Conservation (phyloP, 2,113 vertebrate genomes). For the Sigmodon hispidus region DNA sequence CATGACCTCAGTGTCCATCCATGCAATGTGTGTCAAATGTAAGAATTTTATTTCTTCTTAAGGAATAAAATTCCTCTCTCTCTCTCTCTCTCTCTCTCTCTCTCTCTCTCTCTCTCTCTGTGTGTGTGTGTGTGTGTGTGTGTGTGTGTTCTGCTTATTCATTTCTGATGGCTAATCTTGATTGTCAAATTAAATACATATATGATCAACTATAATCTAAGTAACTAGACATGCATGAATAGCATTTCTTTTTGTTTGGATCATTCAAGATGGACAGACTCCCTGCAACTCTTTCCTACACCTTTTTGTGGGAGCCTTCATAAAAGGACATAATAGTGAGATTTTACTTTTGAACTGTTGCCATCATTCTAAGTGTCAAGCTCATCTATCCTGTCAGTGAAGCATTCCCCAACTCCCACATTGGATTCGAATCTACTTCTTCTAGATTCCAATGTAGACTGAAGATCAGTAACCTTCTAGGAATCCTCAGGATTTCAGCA, state of each 20-base stretch:
- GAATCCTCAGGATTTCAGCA: not conserved
- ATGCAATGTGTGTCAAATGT: not conserved
- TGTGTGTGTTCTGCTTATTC: not conserved
- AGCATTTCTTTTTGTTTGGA: not conserved
- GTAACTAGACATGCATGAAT: not conserved
- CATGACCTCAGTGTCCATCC: not conserved
- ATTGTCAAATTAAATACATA: not conserved
- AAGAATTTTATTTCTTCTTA: not conserved
- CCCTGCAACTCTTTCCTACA: not conserved
- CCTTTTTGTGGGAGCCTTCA: not conserved
- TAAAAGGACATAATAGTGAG: not conserved
- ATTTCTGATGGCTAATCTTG: not conserved
- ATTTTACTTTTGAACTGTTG: not conserved
- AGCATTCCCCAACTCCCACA: too few relatives aligned
- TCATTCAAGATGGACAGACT: not conserved
- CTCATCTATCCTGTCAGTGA: not conserved
- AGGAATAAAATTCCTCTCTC: not conserved
- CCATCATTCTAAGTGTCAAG: not conserved
- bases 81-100: too few relatives aligned
- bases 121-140: not conserved
- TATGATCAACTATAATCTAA: not conserved
- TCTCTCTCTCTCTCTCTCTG: too few relatives aligned
- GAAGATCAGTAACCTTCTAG: not conserved
- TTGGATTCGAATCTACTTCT: not conserved
- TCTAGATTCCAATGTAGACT: not conserved